Base-by-base conservation (phyloP, 2,797 vertebrate species). In the Catamblyrhynchus diadema region DNA sequence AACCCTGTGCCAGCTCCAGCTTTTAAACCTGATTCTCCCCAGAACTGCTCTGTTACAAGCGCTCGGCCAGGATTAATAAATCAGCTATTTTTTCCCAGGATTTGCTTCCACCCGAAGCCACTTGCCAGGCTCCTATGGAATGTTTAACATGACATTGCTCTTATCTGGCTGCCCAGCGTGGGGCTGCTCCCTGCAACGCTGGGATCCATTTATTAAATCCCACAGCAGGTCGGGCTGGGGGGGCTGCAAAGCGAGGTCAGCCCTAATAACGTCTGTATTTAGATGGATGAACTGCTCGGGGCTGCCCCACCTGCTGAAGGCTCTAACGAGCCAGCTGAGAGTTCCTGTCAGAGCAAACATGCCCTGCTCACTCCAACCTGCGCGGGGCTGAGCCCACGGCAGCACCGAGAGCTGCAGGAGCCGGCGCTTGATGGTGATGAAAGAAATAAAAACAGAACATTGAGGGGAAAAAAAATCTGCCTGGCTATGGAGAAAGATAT, bases 261-360 rank as follows among this genome's bases (percentile, higher is more conserved):
- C 60, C 91, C 82, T 87, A 95, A 93, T 62, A 88, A 90, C 1
- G 47, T 79, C 91, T 95, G 78, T 30, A 37, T 95, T 90, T 64
- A 88, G 93, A 77, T 85, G 93, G 96, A 92, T 70, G 87, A 35
- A 9, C 82, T 57, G 72, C 30, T 67, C 19, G 10, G 67, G 81
- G 87, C 72, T 94, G 87, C 90, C 95, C 95, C 96, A 97, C 92
- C 94, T 96, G 96, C 95, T 94, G 91, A 92, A 95, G 89, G 89
- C 50, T 94, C 90, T 86, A 61, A 57, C 66, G 78, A 96, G 92
- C 30, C 61, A 86, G 83, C 65, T 95, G 65, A 56, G 78, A 94
- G 79, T 33, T 95, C 78, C 78, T 95, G 79, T 71, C 82, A 94
- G 44, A 90, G 74, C 66, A 69, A 88, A 71, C 83, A 64, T 69